Percentiles rank a stretch among this genome's conserved stretches.
Conservation (phyloP, 1,140 invertebrate species). For the Lepidurus couesii region DNA sequence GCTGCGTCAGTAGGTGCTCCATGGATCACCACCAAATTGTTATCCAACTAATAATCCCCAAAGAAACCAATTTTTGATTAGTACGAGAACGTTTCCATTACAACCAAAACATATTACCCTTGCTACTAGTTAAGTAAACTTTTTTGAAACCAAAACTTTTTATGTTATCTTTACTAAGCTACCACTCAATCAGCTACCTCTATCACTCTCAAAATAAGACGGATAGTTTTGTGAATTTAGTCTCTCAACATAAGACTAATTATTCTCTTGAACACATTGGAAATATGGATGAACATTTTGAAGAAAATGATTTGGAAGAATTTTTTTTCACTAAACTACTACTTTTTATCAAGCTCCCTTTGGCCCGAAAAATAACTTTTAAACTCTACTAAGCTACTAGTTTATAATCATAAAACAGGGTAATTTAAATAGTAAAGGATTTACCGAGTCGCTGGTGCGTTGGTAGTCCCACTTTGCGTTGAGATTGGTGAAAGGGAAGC, state of each 20-base stretch:
- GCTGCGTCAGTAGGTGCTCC: slow-evolving; percentile 55
- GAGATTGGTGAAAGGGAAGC: slow-evolving; percentile 48
- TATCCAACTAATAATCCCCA: slow-evolving; percentile 44
- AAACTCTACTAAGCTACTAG: neutral
- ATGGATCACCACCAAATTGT: slow-evolving; percentile 54
- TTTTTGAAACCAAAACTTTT: too few species aligned
- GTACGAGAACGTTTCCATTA: neutral
- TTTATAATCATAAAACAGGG: neutral
- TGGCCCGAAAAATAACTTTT: neutral
- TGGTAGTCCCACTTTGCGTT: slow-evolving; percentile 50
- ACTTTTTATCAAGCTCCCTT: too few species aligned
- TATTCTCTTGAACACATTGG: too few species aligned
- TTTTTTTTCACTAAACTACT: neutral
- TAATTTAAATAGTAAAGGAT: slow-evolving; percentile 14
- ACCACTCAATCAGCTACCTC: neutral
- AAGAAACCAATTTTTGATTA: neutral
- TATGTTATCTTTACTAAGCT: neutral
- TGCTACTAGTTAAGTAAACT: too few species aligned
- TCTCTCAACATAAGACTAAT: too few species aligned
- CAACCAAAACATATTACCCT: neutral
- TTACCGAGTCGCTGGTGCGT: slow-evolving; percentile 39
- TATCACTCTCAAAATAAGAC: too few species aligned
- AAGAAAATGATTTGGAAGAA: too few species aligned
- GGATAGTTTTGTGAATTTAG: too few species aligned
- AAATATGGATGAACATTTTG: too few species aligned